Base-by-base conservation (phyloP, 2,888 invertebrate species). In the Augochlorella aurata region DNA sequence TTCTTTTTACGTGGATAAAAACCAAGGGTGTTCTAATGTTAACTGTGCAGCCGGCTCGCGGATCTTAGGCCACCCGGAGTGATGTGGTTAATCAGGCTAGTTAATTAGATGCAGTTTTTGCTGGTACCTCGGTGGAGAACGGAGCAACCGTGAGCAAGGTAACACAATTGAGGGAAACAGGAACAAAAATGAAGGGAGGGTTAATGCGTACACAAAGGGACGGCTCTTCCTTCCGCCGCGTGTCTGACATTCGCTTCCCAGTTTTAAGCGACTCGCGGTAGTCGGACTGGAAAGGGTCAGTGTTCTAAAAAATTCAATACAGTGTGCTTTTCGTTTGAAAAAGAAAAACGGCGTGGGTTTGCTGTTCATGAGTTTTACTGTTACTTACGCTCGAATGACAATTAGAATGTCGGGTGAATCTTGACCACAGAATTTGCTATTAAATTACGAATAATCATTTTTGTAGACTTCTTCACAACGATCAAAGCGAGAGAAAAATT, bases 271-370 rank as follows among this genome's bases (percentile, higher is more conserved):
- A 24, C 21, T 4, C 58, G 49, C 24, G 16, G 63, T 50, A n/a
- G 16, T 24, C 72, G 49, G 29, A 10, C 67, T 67, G 24, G 16
- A 66, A 47, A 16, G 16, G 14, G 24, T 24, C 47, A 24, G 24
- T 24, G 47, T 49, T 29, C 21, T 38, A 50, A 21, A 49, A 74
- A 77, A 84, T 77, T 61, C 47, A 21, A 50, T 29, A 61, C 21
- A 38, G 54, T 14, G 49, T 29, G 58, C 54, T 54, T 77, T 82
- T 79, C 84, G 79, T 79, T 82, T 50, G 0, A 50, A 9, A n/a
- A 52, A 52, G 0, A 79, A 66, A 29, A 16, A 58, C 58, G 49
- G 68, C 52, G 61, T 67, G 10, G 5, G 44, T 65, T 65, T n/a
- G 0, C 44, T 65, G n/a, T 65, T n/a, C 18, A 7, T 10, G 44